Percentiles rank a stretch among this genome's conserved stretches.
Evolutionary conservation across 2,888 invertebrate genomes (phyloP).

Genomic region (Ennomos fuscantarius): DNA sequence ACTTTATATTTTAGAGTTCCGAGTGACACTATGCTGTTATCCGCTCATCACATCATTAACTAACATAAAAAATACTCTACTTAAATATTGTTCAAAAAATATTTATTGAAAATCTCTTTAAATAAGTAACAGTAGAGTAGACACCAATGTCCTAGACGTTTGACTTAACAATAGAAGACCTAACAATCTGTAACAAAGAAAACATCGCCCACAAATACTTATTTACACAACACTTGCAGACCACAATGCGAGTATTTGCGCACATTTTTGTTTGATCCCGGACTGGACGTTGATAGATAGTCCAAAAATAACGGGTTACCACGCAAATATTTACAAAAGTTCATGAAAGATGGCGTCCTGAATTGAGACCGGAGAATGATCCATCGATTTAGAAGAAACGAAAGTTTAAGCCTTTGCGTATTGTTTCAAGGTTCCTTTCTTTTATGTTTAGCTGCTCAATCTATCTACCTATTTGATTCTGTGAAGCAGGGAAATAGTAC

Average conservation of each 20-base stretch:
- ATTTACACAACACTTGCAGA: slow-evolving; percentile 17
- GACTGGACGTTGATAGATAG: slow-evolving; percentile 66
- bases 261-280: slow-evolving; percentile 37
- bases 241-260: slow-evolving; percentile 21
- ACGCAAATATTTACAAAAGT: slow-evolving; percentile 64
- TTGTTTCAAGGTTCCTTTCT: slow-evolving; percentile 2
- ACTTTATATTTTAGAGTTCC: too few relatives aligned
- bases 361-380: slow-evolving; percentile 46
- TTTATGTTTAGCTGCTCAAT: neutral
- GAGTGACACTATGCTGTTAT: too few relatives aligned
- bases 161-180: too few relatives aligned
- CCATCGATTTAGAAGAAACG: slow-evolving; percentile 42
- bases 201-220: slow-evolving; percentile 14
- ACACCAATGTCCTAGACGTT: too few relatives aligned
- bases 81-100: neutral
- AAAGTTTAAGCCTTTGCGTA: slow-evolving; percentile 9
- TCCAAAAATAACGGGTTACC: slow-evolving; percentile 49
- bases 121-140: neutral
- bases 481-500: too few relatives aligned
- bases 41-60: too few relatives aligned
- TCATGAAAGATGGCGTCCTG: slow-evolving; percentile 21
- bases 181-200: too few relatives aligned
- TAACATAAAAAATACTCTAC: too few relatives aligned
- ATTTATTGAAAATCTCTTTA: neutral
- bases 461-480: too few relatives aligned